phyloP scores from a whole-genome alignment of 1,140 invertebrate species.

The Calosoma granatense region DNA sequence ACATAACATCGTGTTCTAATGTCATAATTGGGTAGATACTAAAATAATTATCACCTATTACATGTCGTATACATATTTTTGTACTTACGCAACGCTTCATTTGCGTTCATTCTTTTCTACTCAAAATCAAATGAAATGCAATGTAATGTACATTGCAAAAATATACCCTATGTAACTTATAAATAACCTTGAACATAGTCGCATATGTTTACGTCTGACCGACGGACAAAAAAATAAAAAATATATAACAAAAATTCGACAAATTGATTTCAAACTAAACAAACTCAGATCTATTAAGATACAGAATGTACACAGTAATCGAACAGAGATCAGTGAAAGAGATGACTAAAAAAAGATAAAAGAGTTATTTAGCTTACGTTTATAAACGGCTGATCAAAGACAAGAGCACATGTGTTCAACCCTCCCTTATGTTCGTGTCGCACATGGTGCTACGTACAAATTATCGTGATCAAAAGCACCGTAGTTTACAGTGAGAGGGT shows the following conservation, averaged over 20 bases:
- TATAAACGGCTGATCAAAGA: neutral
- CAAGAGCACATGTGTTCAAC: constrained; percentile 1
- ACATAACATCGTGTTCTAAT: too few species aligned
- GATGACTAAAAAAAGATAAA: neutral
- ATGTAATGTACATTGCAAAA: too few species aligned
- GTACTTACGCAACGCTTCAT: too few species aligned
- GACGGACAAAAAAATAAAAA: neutral
- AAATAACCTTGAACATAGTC: constrained; percentile 1
- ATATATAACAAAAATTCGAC: neutral
- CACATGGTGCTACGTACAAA: constrained; percentile 8
- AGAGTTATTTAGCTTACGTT: constrained; percentile 6
- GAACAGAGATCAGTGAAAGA: neutral
- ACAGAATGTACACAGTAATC: neutral
- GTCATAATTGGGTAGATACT: too few species aligned
- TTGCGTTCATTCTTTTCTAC: too few species aligned
- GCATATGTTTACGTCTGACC: neutral
- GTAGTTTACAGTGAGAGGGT: constrained; percentile 3
- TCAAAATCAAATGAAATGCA: too few species aligned
- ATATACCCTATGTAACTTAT: too few species aligned
- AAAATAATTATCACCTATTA: too few species aligned
- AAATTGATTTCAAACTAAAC: neutral
- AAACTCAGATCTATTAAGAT: neutral
- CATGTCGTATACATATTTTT: too few species aligned
- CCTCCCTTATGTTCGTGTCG: neutral
- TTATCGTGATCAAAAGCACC: neutral